Evolutionary conservation across 2,888 invertebrate genomes (phyloP).

Genomic region (Drosophila tripunctata): DNA sequence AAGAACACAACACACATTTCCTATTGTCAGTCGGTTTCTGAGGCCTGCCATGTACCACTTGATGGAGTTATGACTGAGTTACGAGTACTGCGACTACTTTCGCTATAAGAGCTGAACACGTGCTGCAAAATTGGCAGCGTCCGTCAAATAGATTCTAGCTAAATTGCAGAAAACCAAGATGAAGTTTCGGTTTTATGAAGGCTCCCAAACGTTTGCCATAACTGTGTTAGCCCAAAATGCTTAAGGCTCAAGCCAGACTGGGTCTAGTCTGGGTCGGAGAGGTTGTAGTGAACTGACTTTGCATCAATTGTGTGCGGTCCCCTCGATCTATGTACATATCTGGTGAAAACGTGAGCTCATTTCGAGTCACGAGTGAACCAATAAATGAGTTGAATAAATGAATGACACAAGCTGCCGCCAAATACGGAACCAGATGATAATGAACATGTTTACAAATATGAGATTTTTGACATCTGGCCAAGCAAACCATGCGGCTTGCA

Average conservation of each 20-base stretch:
- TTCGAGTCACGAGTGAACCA: constrained; percentile 59
- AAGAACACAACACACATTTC: background rate
- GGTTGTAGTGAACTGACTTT: background rate
- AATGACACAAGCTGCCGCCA: constrained; percentile 62
- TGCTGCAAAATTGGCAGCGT: constrained; percentile 6
- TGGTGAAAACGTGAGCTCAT: constrained; percentile 45
- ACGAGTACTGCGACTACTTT: background rate
- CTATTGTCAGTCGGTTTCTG: background rate
- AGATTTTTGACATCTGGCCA: constrained; percentile 58
- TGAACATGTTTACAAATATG: constrained; percentile 68
- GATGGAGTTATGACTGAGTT: constrained; percentile 1
- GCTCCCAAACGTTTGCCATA: constrained; percentile 1
- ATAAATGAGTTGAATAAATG: constrained; percentile 69
- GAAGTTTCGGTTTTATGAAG: constrained; percentile 3
- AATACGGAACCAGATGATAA: constrained; percentile 20
- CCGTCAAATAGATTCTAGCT: constrained; percentile 2
- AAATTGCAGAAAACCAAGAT: background rate
- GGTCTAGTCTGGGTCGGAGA: background rate
- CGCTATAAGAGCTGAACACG: constrained; percentile 10
- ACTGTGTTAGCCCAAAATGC: constrained; percentile 2
- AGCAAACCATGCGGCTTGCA: constrained; percentile 14
- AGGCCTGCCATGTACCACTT: constrained; percentile 1
- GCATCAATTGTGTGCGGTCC: constrained; percentile 13
- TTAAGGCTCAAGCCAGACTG: background rate
- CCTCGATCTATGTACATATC: constrained; percentile 39